Conservation (phyloP, 2,113 vertebrate species). For the Centropus bengalensis region DNA sequence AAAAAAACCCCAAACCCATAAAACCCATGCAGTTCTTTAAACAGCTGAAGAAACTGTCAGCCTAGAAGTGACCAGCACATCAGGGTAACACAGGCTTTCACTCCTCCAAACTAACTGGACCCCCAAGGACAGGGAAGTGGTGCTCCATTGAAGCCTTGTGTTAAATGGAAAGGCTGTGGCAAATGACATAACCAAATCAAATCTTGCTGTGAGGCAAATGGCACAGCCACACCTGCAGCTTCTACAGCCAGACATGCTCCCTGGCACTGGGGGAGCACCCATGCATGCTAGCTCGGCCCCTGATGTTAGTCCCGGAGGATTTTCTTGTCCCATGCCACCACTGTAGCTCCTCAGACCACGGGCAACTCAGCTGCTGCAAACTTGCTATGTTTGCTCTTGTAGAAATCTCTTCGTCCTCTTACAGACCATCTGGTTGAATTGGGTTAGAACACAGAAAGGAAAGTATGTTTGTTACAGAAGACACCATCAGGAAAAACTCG, state of each 20-base stretch:
- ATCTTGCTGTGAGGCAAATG: background rate
- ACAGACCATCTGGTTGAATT: background rate
- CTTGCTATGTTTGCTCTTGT: background rate
- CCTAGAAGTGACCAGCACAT: background rate
- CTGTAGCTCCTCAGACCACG: background rate
- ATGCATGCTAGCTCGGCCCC: background rate
- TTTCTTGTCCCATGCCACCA: background rate
- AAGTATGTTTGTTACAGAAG: background rate
- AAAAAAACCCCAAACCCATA: background rate
- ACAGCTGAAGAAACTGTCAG: background rate
- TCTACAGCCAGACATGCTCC: background rate
- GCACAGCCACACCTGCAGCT: background rate
- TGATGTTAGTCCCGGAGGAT: background rate
- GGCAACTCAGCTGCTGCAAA: background rate
- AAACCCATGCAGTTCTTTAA: accelerated
- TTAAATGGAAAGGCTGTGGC: background rate
- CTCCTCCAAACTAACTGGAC: accelerated
- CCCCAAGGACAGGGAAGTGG: background rate
- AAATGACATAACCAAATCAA: background rate
- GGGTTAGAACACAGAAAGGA: background rate
- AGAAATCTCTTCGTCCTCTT: background rate
- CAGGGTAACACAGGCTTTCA: background rate
- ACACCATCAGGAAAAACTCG: background rate
- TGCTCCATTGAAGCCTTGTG: background rate
- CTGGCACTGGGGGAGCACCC: background rate